phyloP scores from a whole-genome alignment of 2,888 invertebrate species.

The Microctonus brassicae region DNA sequence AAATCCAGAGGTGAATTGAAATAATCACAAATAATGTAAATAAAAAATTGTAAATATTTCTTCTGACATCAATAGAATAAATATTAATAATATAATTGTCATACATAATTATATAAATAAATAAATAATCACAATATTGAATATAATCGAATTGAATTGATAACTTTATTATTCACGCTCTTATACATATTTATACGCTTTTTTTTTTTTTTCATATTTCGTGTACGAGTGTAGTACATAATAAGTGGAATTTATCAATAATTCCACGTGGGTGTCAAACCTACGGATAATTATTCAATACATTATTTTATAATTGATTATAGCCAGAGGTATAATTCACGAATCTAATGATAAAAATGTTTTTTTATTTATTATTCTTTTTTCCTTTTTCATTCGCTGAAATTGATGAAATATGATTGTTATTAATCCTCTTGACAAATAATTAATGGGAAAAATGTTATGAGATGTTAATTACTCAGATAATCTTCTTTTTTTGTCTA shows the following conservation, averaged over 20 bases:
- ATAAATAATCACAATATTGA: slow-evolving; percentile 16
- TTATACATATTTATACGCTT: slow-evolving; percentile 41
- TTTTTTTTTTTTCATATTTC: slow-evolving; percentile 29
- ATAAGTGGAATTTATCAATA: slow-evolving; percentile 38
- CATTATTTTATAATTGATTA: slow-evolving; percentile 42
- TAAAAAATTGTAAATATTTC: slow-evolving; percentile 8
- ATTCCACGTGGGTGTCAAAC: slow-evolving; percentile 47
- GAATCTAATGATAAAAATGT: slow-evolving; percentile 42
- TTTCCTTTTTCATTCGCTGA: slow-evolving; percentile 26
- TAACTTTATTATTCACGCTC: slow-evolving; percentile 43
- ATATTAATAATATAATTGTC: slow-evolving; percentile 34
- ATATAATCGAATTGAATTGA: slow-evolving; percentile 35
- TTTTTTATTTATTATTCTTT: slow-evolving; percentile 32
- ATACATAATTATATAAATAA: slow-evolving; percentile 17
- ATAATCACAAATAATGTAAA: slow-evolving; percentile 17
- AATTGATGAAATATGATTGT: slow-evolving; percentile 25
- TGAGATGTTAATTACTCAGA: slow-evolving; percentile 32
- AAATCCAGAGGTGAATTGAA: slow-evolving; percentile 65
- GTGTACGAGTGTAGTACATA: slow-evolving; percentile 44
- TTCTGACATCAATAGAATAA: neutral
- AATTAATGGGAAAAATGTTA: slow-evolving; percentile 20
- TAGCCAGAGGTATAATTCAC: slow-evolving; percentile 45
- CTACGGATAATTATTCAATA: slow-evolving; percentile 41
- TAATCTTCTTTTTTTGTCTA: slow-evolving; percentile 22
- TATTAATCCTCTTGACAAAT: slow-evolving; percentile 27